phyloP scores from a whole-genome alignment of 2,113 vertebrate genomes.

The Arenaria interpres region DNA sequence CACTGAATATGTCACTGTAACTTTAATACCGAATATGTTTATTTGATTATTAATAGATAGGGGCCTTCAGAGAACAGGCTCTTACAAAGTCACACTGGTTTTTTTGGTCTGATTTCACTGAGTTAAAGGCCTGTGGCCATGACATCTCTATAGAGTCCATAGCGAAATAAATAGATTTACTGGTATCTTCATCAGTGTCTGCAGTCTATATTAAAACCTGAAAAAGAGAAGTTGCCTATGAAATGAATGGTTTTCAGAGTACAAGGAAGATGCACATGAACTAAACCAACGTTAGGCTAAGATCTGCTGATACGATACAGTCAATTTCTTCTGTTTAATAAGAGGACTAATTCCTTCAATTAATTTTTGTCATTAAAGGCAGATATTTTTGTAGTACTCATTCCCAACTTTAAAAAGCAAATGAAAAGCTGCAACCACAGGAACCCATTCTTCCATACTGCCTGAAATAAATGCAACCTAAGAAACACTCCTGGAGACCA shows the following conservation, averaged over 20 bases:
- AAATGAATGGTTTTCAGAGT: not conserved
- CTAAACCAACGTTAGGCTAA: not conserved
- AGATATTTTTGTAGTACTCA: not conserved
- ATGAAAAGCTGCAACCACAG: constrained; percentile 10
- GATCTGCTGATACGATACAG: not conserved
- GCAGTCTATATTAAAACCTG: not conserved
- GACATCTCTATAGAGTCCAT: not conserved
- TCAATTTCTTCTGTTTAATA: not conserved
- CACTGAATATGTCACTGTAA: not conserved
- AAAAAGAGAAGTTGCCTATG: not conserved
- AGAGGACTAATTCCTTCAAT: not conserved
- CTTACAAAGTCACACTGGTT: not conserved
- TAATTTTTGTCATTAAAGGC: not conserved
- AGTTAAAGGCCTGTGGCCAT: not conserved
- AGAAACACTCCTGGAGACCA: not conserved
- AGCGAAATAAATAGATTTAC: not conserved
- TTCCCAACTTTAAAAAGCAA: not conserved
- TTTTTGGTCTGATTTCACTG: not conserved
- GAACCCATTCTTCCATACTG: not conserved
- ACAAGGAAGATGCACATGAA: not conserved
- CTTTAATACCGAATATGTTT: not conserved
- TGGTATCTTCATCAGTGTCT: not conserved
- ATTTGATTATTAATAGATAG: not conserved
- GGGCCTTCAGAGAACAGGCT: not conserved
- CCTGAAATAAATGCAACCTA: not conserved